Base-by-base conservation (phyloP, 1,140 invertebrate genomes). In the Cheumatopsyche charites region DNA sequence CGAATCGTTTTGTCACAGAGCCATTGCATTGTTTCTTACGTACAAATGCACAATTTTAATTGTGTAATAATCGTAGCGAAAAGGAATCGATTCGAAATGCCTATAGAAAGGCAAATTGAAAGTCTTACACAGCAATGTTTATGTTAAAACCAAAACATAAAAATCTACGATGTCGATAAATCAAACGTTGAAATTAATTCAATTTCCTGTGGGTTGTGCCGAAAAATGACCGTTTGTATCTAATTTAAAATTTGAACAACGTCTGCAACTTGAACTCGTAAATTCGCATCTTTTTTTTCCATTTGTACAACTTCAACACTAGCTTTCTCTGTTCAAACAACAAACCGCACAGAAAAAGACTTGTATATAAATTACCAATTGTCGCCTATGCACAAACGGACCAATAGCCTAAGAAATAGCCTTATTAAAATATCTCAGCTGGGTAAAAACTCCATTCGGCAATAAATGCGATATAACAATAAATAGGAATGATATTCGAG, bases 201-300 rank as follows among this genome's bases (percentile, higher is more conserved):
- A 63, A 63, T 63, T 63, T 63, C 62, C 62, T 63, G 62, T 63
- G 62, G 62, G 62, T 63, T 43, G 62, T 17, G 29, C 41, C 62
- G 6, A 11, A 42, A 15, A 63, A 42, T 63, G 17, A 63, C 13
- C 19, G 42, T 63, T 63, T 42, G 5, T 63, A 63, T 42, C 58
- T 21, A 36, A 62, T 25, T 62, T 62, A 19, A 26, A 26, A 52
- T 62, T 3, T 26, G 23, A 19, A n/a, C 9, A 19, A 11, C 23
- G 52, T 58, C 23, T 25, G 13, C 13, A 3, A 36, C 9, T 4
- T 9, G 29, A 36, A 36, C 29, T 36, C 29, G 29, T 36, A 36
- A 36, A 36, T 36, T 36, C 9, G 29, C 29, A 36, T 36, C 29
- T 9, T 36, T 36, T 36, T 36, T 36, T 36, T 4, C 29, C n/a